Conservation (phyloP, 2,888 invertebrate species). For the Aradus depressus region DNA sequence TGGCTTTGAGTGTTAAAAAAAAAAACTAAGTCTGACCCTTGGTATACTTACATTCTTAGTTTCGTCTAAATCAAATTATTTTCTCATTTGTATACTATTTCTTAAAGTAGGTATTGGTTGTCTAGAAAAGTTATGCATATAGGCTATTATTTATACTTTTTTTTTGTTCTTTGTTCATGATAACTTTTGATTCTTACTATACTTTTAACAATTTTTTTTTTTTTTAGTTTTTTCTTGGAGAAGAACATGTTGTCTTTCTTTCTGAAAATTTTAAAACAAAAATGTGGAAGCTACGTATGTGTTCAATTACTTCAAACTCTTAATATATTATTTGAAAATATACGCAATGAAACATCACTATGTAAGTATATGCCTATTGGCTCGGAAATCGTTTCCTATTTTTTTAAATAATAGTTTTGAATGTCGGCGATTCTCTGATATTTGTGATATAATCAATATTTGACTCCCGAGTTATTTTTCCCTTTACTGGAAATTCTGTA, state of each 20-base stretch:
- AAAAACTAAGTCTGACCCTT: too few relatives aligned
- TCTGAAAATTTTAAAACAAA: constrained; percentile 92
- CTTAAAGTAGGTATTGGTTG: too few relatives aligned
- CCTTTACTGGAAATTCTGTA: too few relatives aligned
- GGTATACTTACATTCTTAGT: too few relatives aligned
- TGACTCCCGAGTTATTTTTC: background rate
- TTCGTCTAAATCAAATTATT: too few relatives aligned
- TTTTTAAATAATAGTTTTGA: background rate
- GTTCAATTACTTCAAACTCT: constrained; percentile 95
- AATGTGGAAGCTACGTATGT: constrained; percentile 93
- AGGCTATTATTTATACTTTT: background rate
- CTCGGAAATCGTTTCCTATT: too few relatives aligned
- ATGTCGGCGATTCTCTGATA: background rate
- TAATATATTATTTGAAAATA: constrained; percentile 98
- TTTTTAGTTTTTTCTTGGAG: constrained; percentile 90
- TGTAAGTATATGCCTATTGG: constrained; percentile 74
- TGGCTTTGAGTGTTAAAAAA: too few relatives aligned
- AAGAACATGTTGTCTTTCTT: constrained; percentile 99
- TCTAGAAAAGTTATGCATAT: too few relatives aligned
- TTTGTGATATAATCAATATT: background rate
- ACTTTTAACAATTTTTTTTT: constrained; percentile 19
- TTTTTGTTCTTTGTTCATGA: background rate
- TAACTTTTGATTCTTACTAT: background rate
- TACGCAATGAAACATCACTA: constrained; percentile 94
- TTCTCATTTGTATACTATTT: background rate